Conservation (phyloP, 1,140 invertebrate species). For the Lasaia peninsularis region DNA sequence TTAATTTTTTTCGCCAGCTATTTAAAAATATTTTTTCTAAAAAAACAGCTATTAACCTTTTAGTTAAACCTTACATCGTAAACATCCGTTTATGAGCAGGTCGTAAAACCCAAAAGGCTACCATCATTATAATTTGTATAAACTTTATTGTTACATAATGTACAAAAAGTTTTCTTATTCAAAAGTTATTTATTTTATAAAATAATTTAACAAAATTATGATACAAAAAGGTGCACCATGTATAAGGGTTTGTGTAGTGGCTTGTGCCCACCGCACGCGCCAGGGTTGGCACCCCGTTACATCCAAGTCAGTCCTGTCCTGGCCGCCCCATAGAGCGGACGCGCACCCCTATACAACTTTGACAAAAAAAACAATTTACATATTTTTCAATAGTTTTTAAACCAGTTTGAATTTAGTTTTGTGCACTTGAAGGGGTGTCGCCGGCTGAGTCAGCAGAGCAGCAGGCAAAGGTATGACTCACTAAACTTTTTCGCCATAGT, state of each 20-base stretch:
- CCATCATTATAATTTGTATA: no score
- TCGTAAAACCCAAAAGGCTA: no score
- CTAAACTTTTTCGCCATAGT: conserved; percentile 60
- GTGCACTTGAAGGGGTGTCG: conserved; percentile 46
- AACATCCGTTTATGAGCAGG: no score
- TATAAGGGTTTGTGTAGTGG: conserved; percentile 44
- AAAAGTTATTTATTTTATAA: conserved; percentile 15
- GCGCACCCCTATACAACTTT: conserved; percentile 52
- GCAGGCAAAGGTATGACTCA: conserved; percentile 60
- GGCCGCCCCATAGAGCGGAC: conserved; percentile 60
- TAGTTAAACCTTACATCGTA: no score
- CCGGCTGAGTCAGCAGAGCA: conserved; percentile 62
- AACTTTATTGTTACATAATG: no score
- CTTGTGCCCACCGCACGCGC: conserved; percentile 48
- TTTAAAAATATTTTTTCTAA: no score
- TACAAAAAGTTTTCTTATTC: no score
- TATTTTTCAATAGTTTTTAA: conserved; percentile 15
- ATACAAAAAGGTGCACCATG: conserved; percentile 33
- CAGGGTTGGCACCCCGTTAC: conserved; percentile 52
- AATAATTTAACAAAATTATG: conserved; percentile 15
- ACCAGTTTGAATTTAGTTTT: conserved; percentile 21
- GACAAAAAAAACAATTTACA: conserved; percentile 23
- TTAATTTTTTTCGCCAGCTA: no score
- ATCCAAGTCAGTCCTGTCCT: conserved; percentile 51
- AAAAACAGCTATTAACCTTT: no score